Conservation (phyloP, 2,113 vertebrate genomes). For the Peucedramus taeniatus region DNA sequence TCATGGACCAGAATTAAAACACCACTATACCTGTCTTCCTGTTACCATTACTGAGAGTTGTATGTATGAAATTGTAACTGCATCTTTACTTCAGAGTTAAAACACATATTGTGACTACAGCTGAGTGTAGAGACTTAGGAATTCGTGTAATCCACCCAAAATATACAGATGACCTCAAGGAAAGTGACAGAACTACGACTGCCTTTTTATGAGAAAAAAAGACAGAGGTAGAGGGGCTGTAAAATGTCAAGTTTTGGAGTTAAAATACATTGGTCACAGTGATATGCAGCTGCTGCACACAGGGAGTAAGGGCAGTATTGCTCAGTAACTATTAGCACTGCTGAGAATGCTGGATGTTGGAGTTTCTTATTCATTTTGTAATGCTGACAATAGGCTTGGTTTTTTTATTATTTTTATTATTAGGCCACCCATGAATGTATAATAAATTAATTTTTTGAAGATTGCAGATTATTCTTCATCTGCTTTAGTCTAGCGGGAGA, state of each 20-base stretch:
- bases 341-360: slow-evolving; percentile 10
- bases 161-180: neutral
- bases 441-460: slow-evolving; percentile 67
- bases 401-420: slow-evolving; percentile 61
- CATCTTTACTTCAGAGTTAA: neutral
- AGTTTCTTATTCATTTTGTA: slow-evolving; percentile 62
- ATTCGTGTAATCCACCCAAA: neutral
- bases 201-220: neutral
- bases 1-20: neutral
- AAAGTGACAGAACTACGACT: neutral
- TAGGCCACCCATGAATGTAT: slow-evolving; percentile 14
- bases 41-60: neutral
- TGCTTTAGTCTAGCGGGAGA: neutral
- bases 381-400: neutral
- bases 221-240: neutral
- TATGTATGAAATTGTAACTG: neutral
- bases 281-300: neutral
- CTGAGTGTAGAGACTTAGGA: neutral
- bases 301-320: neutral
- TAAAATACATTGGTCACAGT: neutral
- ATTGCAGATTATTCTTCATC: neutral
- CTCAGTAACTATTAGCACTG: slow-evolving; percentile 9
- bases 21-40: neutral
- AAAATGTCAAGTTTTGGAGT: neutral
- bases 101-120: neutral